These are phyloP conservation scores for Lycophotia porphyrea DNA, from an alignment of 2,888 invertebrate genomes.

Conservation along the genomic window DNA sequence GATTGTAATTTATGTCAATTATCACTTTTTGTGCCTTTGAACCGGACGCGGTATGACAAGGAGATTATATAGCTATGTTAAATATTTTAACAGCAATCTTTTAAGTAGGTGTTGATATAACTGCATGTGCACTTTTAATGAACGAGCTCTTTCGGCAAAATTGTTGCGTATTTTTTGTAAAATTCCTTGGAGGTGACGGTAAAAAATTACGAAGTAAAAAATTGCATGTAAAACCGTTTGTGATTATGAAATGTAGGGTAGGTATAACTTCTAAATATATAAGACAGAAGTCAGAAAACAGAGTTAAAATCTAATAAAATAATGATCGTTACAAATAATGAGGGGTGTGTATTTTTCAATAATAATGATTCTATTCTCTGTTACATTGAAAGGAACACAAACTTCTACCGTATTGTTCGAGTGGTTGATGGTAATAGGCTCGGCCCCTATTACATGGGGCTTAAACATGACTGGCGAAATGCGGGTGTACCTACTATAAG, in stretches of 20 bases:
- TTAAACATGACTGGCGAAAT: too few relatives aligned
- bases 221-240: not conserved
- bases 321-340: not conserved
- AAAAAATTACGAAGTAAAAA: not conserved
- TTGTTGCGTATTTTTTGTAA: constrained; percentile 2
- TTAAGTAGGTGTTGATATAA: constrained; percentile 46
- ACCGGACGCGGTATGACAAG: constrained; percentile 23
- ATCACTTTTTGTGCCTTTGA: constrained; percentile 42
- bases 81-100: constrained; percentile 42
- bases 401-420: too few relatives aligned
- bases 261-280: not conserved
- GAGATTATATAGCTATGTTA: constrained; percentile 45
- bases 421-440: not conserved
- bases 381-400: too few relatives aligned
- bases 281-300: not conserved
- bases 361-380: not conserved
- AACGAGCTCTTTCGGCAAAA: constrained; percentile 15
- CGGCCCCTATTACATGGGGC: not conserved
- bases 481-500: too few relatives aligned
- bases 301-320: not conserved
- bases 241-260: not conserved
- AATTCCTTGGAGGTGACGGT: constrained; percentile 4
- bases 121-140: constrained; percentile 37
- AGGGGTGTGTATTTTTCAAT: not conserved
- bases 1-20: constrained; percentile 59